These are phyloP conservation scores for Pocillopora damicornis DNA, from an alignment of 64 coral and sea anemone species.

Conservation along the genomic window DNA sequence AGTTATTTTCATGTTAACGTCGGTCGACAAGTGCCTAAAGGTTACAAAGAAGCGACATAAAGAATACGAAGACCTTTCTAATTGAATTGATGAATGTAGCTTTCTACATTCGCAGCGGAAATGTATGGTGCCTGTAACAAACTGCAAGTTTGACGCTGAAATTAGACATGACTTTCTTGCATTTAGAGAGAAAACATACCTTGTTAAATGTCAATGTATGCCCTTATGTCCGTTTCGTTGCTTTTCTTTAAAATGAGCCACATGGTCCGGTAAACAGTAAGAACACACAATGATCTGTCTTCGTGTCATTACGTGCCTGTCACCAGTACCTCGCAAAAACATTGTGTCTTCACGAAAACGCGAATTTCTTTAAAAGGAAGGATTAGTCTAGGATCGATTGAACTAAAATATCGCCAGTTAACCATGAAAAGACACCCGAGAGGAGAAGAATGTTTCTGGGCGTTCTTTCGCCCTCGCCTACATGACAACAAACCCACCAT, in stretches of 20 bases:
- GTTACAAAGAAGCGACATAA: background rate
- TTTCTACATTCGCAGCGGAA: background rate
- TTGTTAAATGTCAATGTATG: background rate
- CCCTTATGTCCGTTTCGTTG: background rate
- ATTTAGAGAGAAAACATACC: background rate
- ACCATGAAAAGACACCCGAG: constrained; percentile 1
- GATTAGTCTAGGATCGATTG: constrained; percentile 8
- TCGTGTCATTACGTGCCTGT: background rate
- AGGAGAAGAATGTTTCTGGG: constrained; percentile 6
- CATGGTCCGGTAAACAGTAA: background rate
- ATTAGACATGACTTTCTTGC: background rate
- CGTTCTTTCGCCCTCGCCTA: background rate
- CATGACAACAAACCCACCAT: constrained; percentile 34
- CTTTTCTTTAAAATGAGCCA: background rate
- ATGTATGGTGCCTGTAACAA: background rate
- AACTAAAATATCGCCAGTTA: constrained; percentile 10
- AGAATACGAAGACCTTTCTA: background rate
- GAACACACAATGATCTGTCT: background rate
- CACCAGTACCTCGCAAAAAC: background rate
- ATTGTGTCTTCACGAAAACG: background rate
- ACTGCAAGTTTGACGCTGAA: background rate
- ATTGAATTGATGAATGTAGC: background rate
- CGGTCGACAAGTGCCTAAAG: too few relatives aligned
- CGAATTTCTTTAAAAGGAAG: constrained; percentile 25
- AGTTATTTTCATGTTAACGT: background rate